These are phyloP conservation scores for Myripristis murdjan DNA, from an alignment of 2,797 vertebrate species.

Conservation along the genomic window DNA sequence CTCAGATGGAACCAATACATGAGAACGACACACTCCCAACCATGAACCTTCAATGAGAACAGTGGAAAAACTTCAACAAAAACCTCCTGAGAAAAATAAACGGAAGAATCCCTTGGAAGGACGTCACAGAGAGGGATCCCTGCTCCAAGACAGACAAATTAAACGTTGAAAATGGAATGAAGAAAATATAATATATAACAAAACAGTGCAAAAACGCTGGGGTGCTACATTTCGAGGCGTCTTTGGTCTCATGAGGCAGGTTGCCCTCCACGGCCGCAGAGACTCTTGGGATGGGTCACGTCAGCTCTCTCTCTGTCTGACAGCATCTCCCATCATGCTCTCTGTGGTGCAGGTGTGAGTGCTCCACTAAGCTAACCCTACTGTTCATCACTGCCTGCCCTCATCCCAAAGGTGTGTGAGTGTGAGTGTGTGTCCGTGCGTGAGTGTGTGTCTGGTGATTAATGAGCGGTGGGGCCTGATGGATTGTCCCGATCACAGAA, in stretches of 20 bases:
- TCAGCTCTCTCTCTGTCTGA: conserved; percentile 2
- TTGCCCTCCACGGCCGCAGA: conserved; percentile 32
- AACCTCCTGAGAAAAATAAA: too few species aligned
- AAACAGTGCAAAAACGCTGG: too few species aligned
- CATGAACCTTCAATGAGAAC: too few species aligned
- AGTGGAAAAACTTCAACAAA: too few species aligned
- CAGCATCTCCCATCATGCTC: conserved; percentile 21
- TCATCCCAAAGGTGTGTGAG: conserved; percentile 61
- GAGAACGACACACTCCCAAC: too few species aligned
- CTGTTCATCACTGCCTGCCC: conserved; percentile 83
- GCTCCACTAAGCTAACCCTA: conserved; percentile 81
- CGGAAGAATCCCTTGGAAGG: too few species aligned
- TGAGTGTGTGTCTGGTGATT: conserved; percentile 79
- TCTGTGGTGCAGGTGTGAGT: conserved; percentile 72
- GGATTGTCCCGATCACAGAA: conserved; percentile 90
- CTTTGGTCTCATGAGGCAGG: background rate
- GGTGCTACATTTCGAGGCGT: conserved; percentile 9
- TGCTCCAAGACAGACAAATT: too few species aligned
- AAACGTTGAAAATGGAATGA: too few species aligned
- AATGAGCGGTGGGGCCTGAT: conserved; percentile 87
- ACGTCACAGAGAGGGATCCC: too few species aligned
- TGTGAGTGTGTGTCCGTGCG: conserved; percentile 45
- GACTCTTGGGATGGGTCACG: conserved; percentile 18
- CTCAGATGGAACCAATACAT: too few species aligned
- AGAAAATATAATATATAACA: too few species aligned